A percentile compares a stretch with the other conserved stretches of the same genome.
Conservation (phyloP, 1,140 invertebrate genomes). For the Neuroterus valhalla region DNA sequence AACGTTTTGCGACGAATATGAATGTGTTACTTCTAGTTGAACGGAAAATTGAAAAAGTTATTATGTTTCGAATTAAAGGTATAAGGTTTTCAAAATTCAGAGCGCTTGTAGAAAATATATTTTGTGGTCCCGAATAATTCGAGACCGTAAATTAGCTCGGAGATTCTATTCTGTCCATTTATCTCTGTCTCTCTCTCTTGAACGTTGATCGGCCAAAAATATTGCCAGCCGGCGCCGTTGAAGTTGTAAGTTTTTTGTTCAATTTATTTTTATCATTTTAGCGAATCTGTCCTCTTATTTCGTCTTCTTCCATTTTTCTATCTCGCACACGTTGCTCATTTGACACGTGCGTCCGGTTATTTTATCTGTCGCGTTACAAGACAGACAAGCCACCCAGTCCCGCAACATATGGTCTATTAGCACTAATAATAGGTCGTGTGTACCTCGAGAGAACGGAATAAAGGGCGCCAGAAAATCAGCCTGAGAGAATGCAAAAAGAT, state of each 20-base stretch:
- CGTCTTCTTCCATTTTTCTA: background rate
- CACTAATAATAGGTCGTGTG: constrained; percentile 22
- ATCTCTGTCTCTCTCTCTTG: background rate
- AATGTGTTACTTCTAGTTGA: too few relatives aligned
- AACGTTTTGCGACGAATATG: too few relatives aligned
- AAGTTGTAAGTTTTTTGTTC: background rate
- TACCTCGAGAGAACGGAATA: background rate
- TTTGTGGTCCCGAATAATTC: background rate
- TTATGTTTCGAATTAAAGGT: too few relatives aligned
- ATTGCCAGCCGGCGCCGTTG: constrained; percentile 8
- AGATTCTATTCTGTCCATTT: constrained; percentile 23
- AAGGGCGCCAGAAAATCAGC: background rate
- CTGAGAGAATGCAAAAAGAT: background rate
- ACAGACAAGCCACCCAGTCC: constrained; percentile 13
- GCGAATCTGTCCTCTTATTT: constrained; percentile 16
- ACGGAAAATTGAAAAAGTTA: too few relatives aligned
- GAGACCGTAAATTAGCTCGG: constrained; percentile 4
- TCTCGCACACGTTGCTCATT: constrained; percentile 8
- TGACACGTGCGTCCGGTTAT: constrained; percentile 29
- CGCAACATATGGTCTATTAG: constrained; percentile 19
- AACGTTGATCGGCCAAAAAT: constrained; percentile 3
- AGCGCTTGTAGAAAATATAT: background rate
- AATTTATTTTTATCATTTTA: background rate
- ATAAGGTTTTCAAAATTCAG: too few relatives aligned
- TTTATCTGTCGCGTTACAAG: constrained; percentile 13